Evolutionary conservation across 2,888 invertebrate species (phyloP).

Genomic region (Lycophotia porphyrea): DNA sequence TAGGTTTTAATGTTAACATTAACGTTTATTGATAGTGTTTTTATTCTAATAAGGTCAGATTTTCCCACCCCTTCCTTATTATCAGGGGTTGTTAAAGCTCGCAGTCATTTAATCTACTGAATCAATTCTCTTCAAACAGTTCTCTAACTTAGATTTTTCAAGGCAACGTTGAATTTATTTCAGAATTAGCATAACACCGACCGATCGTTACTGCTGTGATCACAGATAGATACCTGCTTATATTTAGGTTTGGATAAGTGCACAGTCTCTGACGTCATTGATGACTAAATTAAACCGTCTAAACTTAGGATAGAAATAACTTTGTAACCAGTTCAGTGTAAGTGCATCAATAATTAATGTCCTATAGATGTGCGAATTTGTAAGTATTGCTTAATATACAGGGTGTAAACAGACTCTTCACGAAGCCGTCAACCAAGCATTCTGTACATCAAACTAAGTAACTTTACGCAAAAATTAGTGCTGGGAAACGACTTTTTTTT

Average conservation of each 20-base stretch:
- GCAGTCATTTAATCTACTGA: background rate
- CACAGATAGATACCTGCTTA: conserved; percentile 27
- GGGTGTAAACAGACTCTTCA: too few relatives aligned
- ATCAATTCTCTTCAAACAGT: conserved; percentile 2
- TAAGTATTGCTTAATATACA: background rate
- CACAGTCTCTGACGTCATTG: conserved; percentile 42
- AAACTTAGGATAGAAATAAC: conserved; percentile 32
- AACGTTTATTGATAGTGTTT: conserved; percentile 31
- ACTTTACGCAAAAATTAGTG: too few relatives aligned
- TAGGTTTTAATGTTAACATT: conserved; percentile 43
- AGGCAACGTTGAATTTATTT: background rate
- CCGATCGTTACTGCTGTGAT: conserved; percentile 34
- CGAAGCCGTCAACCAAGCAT: too few relatives aligned
- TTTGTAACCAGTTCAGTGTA: conserved; percentile 23
- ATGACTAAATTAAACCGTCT: conserved; percentile 25
- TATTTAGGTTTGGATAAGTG: conserved; percentile 16
- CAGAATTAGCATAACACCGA: conserved; percentile 45
- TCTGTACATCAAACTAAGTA: too few relatives aligned
- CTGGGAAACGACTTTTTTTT: too few relatives aligned
- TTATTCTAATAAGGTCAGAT: background rate
- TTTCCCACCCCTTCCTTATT: background rate
- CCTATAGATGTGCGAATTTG: background rate
- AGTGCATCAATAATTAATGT: conserved; percentile 27
- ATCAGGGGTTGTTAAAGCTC: background rate
- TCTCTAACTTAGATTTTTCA: background rate